Evolutionary conservation across 2,113 vertebrate species (phyloP), one percentile per base, ranked within the genome.

Genomic region (Scomber japonicus): DNA sequence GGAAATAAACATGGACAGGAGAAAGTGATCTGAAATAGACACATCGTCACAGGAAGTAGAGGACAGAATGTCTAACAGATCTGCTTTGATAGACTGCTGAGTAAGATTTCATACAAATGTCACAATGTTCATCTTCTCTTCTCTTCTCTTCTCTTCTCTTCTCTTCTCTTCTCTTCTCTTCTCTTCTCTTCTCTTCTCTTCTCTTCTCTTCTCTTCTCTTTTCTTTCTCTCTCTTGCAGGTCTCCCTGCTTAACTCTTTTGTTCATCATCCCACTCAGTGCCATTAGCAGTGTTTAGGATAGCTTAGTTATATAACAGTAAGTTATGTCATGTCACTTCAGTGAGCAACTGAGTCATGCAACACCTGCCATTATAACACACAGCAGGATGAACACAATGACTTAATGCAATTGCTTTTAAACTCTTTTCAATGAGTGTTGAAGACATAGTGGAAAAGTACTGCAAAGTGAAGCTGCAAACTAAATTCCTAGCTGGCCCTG

Each of bases 241-340:
- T 74, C 63, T 51, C 60, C n/a, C 62, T 16, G 45, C 24, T 75
- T 35, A 54, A 46, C 35, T 68, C 27, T 40, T 74, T 76, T 48
- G 46, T 72, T 76, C 63, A 40, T 70, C 79, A 46, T 74, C 78
- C 84, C 75, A 63, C 84, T 79, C 78, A 48, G 30, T 81, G 78
- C 49, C 61, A 84, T 75, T 55, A 75, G 57, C 53, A 35, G 27
- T 77, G 76, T 74, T 80, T 71, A 74, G 56, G 55, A 75, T 64
- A 59, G 54, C 57, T 71, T 63, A 14, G n/a, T 88, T 89, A 82
- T 71, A 21, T 85, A 80, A 85, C 65, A 45, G 17, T 11, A 17
- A 74, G 81, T 84, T 82, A 84, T 76, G 63, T 86, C 78, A 87
- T 63, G 78, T 80, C 79, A 77, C 81, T 84, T 81, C 51, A 84